Percentiles rank a stretch among this genome's conserved stretches.
These are phyloP conservation scores for Austrofundulus limnaeus DNA, from an alignment of 2,113 vertebrate species.

Conservation along the genomic window DNA sequence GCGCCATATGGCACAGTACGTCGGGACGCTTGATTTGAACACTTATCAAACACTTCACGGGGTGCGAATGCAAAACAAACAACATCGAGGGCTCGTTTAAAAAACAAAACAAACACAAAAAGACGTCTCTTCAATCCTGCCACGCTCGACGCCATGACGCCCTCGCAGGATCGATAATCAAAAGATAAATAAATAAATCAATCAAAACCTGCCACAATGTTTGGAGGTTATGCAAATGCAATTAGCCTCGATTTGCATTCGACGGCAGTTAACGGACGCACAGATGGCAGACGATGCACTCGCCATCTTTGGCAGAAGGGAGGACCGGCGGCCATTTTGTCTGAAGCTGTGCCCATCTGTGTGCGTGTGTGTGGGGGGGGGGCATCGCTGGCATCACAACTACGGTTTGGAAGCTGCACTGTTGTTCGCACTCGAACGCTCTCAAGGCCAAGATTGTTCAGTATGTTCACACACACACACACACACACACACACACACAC, in stretches of 20 bases:
- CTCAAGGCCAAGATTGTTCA: constrained; percentile 37
- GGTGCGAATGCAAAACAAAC: constrained; percentile 24
- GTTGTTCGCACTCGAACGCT: constrained; percentile 32
- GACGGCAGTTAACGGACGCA: constrained; percentile 69
- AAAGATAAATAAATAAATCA: constrained; percentile 1
- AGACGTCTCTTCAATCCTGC: constrained; percentile 8
- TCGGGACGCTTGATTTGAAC: constrained; percentile 37
- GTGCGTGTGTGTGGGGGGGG: no score
- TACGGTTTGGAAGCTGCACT: constrained; percentile 58
- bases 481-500: constrained; percentile 15
- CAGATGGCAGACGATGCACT: constrained; percentile 76
- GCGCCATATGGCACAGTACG: constrained; percentile 67
- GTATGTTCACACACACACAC: constrained; percentile 16
- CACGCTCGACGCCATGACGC: background rate
- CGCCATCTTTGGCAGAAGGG: constrained; percentile 80
- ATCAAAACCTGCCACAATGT: constrained; percentile 31
- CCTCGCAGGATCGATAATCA: constrained; percentile 50
- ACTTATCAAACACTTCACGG: constrained; percentile 34
- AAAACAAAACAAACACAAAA: background rate
- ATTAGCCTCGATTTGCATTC: constrained; percentile 85
- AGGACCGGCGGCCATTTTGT: constrained; percentile 79
- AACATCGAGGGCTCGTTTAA: background rate
- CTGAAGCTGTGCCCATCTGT: constrained; percentile 76
- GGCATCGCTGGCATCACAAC: constrained; percentile 50
- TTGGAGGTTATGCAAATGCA: constrained; percentile 85